Percentiles rank a stretch among this genome's conserved stretches.
Evolutionary conservation across 2,888 invertebrate species (phyloP).

Genomic region (Amaurobius ferox): DNA sequence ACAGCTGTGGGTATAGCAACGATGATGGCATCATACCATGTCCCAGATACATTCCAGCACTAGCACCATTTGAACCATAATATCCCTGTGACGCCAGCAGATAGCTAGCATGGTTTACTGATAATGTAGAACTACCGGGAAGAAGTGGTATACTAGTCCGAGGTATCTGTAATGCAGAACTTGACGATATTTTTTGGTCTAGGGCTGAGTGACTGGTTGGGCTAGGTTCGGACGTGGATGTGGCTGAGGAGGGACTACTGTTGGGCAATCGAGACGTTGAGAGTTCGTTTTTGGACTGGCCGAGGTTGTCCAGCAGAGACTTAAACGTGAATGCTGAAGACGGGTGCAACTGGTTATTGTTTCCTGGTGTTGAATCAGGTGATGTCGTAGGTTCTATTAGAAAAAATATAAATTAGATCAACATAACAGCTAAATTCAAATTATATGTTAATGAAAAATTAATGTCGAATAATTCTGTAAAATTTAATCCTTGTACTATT

Average conservation of each 20-base stretch:
- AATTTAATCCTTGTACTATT: too few species aligned
- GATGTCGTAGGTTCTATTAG: conserved; percentile 54
- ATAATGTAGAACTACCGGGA: conserved; percentile 35
- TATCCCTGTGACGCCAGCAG: conserved; percentile 59
- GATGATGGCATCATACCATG: conserved; percentile 75
- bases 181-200: conserved; percentile 25
- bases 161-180: conserved; percentile 26
- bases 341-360: conserved; percentile 38
- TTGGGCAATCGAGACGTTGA: not conserved
- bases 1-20: conserved; percentile 77
- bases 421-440: too few species aligned
- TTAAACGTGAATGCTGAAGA: conserved; percentile 65
- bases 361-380: conserved; percentile 38
- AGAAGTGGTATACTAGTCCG: conserved; percentile 46
- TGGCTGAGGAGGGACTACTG: conserved; percentile 29
- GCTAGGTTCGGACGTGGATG: conserved; percentile 35
- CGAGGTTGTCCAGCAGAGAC: conserved; percentile 58
- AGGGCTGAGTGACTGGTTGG: not conserved
- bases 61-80: conserved; percentile 51
- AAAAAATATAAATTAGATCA: too few species aligned
- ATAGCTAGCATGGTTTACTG: conserved; percentile 57
- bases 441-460: too few species aligned
- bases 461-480: too few species aligned
- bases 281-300: conserved; percentile 42
- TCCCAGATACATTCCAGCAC: conserved; percentile 75